These are phyloP conservation scores for Karalla daura DNA, from an alignment of 2,797 vertebrate species.

Conservation along the genomic window DNA sequence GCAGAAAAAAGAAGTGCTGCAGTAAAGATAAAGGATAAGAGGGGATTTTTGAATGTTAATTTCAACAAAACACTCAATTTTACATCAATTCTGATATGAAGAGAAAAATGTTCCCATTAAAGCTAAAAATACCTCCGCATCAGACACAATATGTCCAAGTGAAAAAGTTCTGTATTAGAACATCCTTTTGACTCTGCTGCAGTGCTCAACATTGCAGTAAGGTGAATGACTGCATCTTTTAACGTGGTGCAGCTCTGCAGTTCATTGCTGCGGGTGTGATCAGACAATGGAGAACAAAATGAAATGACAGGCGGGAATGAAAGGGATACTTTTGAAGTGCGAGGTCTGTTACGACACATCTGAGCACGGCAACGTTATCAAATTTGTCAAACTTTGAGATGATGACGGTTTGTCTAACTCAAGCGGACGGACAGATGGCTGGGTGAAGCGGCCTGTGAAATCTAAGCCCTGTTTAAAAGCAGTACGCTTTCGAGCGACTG, in stretches of 20 bases:
- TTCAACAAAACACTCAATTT: not conserved
- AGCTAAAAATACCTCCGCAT: not conserved
- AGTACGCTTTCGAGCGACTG: slow-evolving; percentile 44
- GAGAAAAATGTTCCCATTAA: slow-evolving; percentile 6
- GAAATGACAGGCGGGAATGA: slow-evolving; percentile 31
- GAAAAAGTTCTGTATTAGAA: not conserved
- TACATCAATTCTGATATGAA: not conserved
- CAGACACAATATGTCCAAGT: not conserved
- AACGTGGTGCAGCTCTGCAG: slow-evolving; percentile 2
- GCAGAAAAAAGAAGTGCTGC: not conserved
- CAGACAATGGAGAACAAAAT: slow-evolving; percentile 41
- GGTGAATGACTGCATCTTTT: slow-evolving; percentile 2
- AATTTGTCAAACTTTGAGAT: slow-evolving; percentile 73
- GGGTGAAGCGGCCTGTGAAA: slow-evolving; percentile 74
- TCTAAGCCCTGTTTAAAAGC: slow-evolving; percentile 68
- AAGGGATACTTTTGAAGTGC: slow-evolving; percentile 63
- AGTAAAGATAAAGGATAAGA: not conserved
- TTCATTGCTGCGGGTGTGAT: slow-evolving; percentile 9
- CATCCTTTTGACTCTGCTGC: not conserved
- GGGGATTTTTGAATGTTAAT: not conserved
- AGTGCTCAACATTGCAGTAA: not conserved
- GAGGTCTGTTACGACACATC: slow-evolving; percentile 48
- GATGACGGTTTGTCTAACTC: slow-evolving; percentile 71
- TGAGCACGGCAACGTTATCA: slow-evolving; percentile 57
- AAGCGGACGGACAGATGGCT: slow-evolving; percentile 65